Conservation (phyloP, 2,113 vertebrate genomes). For the Tenrec ecaudatus region DNA sequence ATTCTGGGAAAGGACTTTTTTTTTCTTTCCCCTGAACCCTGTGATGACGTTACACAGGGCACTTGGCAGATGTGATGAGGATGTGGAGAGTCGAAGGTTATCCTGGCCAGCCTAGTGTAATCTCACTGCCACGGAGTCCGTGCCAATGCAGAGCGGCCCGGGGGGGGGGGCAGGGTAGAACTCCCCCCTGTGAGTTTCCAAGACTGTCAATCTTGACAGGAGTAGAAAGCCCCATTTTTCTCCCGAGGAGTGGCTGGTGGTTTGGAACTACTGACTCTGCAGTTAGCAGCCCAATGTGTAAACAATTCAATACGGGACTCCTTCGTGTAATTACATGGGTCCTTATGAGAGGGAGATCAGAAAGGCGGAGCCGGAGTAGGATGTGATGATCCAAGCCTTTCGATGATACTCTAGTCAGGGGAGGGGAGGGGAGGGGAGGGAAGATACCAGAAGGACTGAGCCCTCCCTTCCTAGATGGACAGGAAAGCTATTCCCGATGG, state of each 20-base stretch:
- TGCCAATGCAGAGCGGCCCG: too few relatives aligned
- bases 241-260: too few relatives aligned
- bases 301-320: too few relatives aligned
- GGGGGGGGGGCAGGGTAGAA: too few relatives aligned
- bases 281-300: too few relatives aligned
- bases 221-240: too few relatives aligned
- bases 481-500: neutral
- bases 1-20: conserved; percentile 34
- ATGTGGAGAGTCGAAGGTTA: neutral
- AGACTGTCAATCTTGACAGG: too few relatives aligned
- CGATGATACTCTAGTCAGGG: too few relatives aligned
- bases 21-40: neutral
- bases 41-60: neutral
- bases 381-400: neutral
- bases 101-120: neutral
- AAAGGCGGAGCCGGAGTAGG: neutral
- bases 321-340: neutral
- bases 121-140: too few relatives aligned
- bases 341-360: neutral
- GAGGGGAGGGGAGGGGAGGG: neutral
- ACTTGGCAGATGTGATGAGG: neutral
- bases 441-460: neutral
- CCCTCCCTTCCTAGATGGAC: neutral
- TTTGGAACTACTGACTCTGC: too few relatives aligned
- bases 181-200: too few relatives aligned